phyloP scores from a whole-genome alignment of 2,113 vertebrate genomes.

The Neodontobutis hainanensis region DNA sequence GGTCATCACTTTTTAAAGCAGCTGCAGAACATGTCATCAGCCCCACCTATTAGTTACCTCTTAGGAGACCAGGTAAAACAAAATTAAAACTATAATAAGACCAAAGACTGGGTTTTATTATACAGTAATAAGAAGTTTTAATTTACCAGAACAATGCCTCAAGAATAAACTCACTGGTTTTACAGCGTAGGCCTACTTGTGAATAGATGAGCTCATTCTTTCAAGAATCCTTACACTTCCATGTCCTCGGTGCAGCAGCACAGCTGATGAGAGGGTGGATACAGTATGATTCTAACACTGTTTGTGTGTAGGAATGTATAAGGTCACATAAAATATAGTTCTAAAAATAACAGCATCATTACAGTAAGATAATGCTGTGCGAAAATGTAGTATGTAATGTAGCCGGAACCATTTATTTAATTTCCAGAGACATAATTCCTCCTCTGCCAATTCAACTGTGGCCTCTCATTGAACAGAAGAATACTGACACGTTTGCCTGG shows the following conservation, averaged over 20 bases:
- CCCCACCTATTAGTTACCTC: neutral
- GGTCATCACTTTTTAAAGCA: neutral
- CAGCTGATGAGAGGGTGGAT: constrained; percentile 13
- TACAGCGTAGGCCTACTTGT: neutral
- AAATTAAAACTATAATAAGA: neutral
- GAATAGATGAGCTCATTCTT: neutral
- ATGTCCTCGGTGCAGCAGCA: neutral
- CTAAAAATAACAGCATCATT: constrained; percentile 5
- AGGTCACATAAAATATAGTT: constrained; percentile 3
- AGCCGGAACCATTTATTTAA: too few species aligned
- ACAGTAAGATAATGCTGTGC: too few species aligned
- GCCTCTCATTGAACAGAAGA: too few species aligned
- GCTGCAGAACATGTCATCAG: neutral
- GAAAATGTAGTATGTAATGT: too few species aligned
- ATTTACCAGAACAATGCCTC: neutral
- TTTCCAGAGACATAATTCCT: too few species aligned
- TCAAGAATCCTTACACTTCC: constrained; percentile 2
- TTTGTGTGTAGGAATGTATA: neutral
- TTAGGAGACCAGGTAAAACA: neutral
- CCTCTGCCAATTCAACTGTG: too few species aligned
- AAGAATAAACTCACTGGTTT: neutral
- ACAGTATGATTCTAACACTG: neutral
- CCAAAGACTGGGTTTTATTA: neutral
- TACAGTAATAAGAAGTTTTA: neutral
- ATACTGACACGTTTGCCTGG: too few species aligned